Evolutionary conservation across 2,797 vertebrate genomes (phyloP).

Genomic region (Pipistrellus pipistrellus): DNA sequence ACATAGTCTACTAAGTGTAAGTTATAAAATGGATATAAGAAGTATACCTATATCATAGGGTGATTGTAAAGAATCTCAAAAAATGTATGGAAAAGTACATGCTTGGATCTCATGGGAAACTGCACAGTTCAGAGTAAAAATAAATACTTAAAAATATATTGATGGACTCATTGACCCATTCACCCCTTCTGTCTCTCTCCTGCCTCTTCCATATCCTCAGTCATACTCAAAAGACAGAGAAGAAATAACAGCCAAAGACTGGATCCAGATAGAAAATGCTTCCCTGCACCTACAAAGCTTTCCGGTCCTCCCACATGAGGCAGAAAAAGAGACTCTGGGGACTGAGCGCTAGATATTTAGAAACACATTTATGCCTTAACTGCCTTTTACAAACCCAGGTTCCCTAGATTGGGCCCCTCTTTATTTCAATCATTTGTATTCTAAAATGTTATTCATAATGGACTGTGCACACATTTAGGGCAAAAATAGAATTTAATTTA

Average conservation of each 20-base stretch:
- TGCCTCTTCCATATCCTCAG: neutral
- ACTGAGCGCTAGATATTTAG: neutral
- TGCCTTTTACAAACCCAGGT: slow-evolving; percentile 25
- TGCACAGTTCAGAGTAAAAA: neutral
- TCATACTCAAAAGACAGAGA: slow-evolving; percentile 6
- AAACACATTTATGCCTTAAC: neutral
- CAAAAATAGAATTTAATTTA: neutral
- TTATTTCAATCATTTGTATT: neutral
- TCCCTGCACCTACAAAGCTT: neutral
- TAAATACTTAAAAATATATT: neutral
- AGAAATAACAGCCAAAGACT: neutral
- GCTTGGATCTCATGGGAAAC: neutral
- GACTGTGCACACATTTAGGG: neutral
- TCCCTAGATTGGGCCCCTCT: neutral
- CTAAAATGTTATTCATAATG: slow-evolving; percentile 29
- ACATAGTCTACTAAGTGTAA: neutral
- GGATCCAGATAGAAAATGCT: neutral
- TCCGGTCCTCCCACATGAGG: neutral
- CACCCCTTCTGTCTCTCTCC: neutral
- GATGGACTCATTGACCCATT: neutral
- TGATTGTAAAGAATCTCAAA: neutral
- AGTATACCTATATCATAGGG: neutral
- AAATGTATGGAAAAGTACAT: neutral
- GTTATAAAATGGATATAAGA: neutral
- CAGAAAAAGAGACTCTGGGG: neutral